Base-by-base conservation (phyloP, 2,797 vertebrate genomes). In the Leuciscus waleckii region DNA sequence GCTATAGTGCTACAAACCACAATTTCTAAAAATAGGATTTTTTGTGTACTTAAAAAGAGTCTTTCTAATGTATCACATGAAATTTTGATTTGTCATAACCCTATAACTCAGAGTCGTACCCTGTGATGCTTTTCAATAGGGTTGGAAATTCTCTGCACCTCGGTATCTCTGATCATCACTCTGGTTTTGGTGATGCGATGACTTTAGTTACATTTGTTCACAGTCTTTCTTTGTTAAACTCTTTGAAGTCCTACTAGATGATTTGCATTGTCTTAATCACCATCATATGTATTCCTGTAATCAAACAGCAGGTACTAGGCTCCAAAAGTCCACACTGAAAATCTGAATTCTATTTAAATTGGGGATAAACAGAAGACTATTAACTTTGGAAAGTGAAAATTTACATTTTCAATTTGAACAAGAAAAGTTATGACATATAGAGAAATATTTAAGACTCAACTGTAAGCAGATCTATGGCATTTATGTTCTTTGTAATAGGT, bases 191-290 rank as follows among this genome's bases (percentile, higher is more conserved):
- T 81, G 69, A 75, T 35, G 75, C 16, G 76, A 49, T 35, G 35
- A 69, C 9, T 76, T 76, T 46, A 19, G 58, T 67, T 63, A 35
- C 39, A 35, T 43, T 71, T 58, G 14, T 67, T 11, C 4, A 35
- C 17, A 37, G 32, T 69, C 43, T 43, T 56, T 8, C 4, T 84
- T 81, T 58, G 54, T 77, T 35, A 74, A 29, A 39, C 7, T 67
- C 83, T 87, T 82, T 81, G 84, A 86, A 83, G 84, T 88, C 85
- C 65, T 81, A 81, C 71, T 68, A 51, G 68, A 21, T 61, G 26
- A 76, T 21, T 63, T 35, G 7, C 35, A 56, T 61, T 1, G 21
- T 65, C 46, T 73, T 21, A 74, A 39, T 83, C 71, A 73, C 82
- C 68, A 77, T 9, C 37, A 39, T 3, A 5, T 46, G 21, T 35